Evolutionary conservation across 2,797 vertebrate species (phyloP).

Genomic region (Phrynocephalus guinanensis): DNA sequence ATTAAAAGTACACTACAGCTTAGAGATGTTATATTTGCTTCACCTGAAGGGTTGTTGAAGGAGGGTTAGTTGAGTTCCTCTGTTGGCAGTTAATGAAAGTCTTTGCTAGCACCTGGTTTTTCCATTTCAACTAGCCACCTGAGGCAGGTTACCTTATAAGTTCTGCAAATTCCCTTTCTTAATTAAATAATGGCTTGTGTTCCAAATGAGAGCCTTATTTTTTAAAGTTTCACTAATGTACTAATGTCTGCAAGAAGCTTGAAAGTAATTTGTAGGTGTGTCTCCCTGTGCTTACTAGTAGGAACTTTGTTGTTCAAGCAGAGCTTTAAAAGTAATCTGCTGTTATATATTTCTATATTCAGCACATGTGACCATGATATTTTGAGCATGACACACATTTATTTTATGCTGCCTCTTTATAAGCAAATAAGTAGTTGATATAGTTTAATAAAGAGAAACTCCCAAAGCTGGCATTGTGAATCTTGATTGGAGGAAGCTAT

Average conservation of each 20-base stretch:
- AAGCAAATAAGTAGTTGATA: neutral
- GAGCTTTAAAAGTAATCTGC: neutral
- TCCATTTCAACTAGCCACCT: neutral
- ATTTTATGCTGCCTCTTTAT: neutral
- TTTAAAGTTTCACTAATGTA: neutral
- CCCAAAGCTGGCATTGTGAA: neutral
- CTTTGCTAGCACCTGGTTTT: neutral
- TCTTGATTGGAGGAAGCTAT: neutral
- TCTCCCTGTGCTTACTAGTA: neutral
- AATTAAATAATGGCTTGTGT: neutral
- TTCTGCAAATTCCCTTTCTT: neutral
- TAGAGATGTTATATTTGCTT: neutral
- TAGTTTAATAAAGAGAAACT: neutral
- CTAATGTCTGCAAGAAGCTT: neutral
- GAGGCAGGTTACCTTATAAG: neutral
- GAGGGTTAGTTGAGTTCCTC: neutral
- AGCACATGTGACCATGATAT: neutral
- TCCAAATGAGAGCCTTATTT: neutral
- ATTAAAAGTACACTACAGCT: neutral
- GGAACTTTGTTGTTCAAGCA: neutral
- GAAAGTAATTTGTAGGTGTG: slow-evolving; percentile 28
- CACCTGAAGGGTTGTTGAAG: neutral
- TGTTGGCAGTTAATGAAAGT: neutral
- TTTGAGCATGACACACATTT: neutral
- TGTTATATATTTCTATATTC: neutral